Conservation (phyloP, 2,888 invertebrate species). For the Nycteola revayana region DNA sequence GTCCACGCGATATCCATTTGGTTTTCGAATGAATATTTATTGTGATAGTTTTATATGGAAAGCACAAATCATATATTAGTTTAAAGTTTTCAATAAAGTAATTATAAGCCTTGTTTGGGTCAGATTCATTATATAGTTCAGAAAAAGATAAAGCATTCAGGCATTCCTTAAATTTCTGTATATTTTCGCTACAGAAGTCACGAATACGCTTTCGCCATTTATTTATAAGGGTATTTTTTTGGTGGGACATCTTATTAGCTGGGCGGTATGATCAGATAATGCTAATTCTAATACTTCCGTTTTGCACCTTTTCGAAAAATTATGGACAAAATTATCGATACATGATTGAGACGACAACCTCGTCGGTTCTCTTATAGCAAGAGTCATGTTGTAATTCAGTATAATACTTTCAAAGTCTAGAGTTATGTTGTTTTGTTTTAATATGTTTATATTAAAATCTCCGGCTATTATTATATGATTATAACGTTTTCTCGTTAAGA, state of each 20-base stretch:
- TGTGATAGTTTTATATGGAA: slow-evolving; percentile 3
- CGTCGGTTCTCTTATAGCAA: not conserved
- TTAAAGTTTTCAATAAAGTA: slow-evolving; percentile 1
- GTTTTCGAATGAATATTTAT: slow-evolving; percentile 1
- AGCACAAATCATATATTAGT: slow-evolving; percentile 3
- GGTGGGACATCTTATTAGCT: not conserved
- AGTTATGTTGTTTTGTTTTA: too few relatives aligned
- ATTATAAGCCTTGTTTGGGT: slow-evolving; percentile 2
- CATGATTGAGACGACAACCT: not conserved
- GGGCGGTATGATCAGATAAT: slow-evolving; percentile 1
- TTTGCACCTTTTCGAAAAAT: not conserved
- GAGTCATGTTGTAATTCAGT: slow-evolving; percentile 1
- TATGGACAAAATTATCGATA: not conserved
- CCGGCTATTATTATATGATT: too few relatives aligned
- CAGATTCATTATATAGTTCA: slow-evolving; percentile 1
- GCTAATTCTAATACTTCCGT: not conserved
- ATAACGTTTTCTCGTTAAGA: too few relatives aligned
- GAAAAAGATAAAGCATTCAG: slow-evolving; percentile 2
- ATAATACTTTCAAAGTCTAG: too few relatives aligned
- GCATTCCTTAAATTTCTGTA: slow-evolving; percentile 1
- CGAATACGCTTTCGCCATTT: not conserved
- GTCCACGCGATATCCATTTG: slow-evolving; percentile 1
- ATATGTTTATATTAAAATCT: too few relatives aligned
- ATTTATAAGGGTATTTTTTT: not conserved
- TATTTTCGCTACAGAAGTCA: not conserved